Base-by-base conservation (phyloP, 2,113 vertebrate species). In the Dicrurus megarhynchus region DNA sequence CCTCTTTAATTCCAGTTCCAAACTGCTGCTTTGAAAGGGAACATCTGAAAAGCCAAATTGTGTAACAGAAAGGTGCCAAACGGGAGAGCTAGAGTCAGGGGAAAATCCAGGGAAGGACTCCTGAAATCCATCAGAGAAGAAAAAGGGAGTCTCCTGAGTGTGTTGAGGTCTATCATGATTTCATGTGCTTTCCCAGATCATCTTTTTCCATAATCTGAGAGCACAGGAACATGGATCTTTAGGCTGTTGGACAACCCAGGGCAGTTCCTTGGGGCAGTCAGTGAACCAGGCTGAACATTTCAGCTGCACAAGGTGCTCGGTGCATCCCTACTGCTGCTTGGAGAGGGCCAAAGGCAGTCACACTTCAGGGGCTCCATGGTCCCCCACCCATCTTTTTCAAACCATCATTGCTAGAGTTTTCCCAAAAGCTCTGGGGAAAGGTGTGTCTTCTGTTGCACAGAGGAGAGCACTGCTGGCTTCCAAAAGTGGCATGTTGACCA, bases 1-100 rank as follows among this genome's bases (percentile, higher is more conserved):
- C 9, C 15, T 77, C 55, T 89, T 64, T 95, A 80, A 70, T 93
- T 87, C 71, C 24, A 50, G 37, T 73, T 87, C 73, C 71, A 91
- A 91, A 89, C 42, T 69, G 22, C n/a, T 1, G 1, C 28, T 84
- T 90, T 74, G 76, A 89, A 86, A 90, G 23, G 15, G 7, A 69
- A 50, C 18, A 33, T 52, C 14, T 69, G 60, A 92, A 87, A 95
- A 93, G 37, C n/a, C 56, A 60, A 78, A 87, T 28, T 46, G 13
- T 77, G 35, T 63, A 69, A 68, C 21, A 77, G 74, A 71, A 81
- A 76, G 8, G 7, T 0, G 0, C n/a, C 33, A 46, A 81, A 78
- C 0, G 0, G 18, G 37, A 86, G 37, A 69, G 35, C 19, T 67
- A 23, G 27, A 77, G 50, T 81, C 21, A 69, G n/a, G 60, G 4